A percentile compares a stretch with the other conserved stretches of the same genome.
These are phyloP conservation scores for Lottia gigantea DNA, from an alignment of 2,888 invertebrate species.

Conservation along the genomic window DNA sequence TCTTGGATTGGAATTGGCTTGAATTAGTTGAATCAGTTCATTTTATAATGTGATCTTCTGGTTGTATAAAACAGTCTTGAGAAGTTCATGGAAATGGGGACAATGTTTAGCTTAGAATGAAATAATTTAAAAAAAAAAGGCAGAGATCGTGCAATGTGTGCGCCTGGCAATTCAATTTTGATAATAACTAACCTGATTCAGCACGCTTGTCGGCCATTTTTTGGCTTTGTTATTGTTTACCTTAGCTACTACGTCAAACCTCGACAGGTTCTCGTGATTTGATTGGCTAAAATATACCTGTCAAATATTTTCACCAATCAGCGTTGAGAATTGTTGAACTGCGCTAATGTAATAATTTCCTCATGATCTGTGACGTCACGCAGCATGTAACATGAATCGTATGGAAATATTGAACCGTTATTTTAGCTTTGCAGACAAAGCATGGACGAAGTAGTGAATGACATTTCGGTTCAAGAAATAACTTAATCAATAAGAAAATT, in stretches of 20 bases:
- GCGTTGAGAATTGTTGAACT: background rate
- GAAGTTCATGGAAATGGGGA: background rate
- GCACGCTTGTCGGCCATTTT: constrained; percentile 67
- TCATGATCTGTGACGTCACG: no score
- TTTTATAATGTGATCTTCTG: background rate
- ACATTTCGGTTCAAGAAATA: no score
- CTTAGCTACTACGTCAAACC: constrained; percentile 13
- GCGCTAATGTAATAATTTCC: no score
- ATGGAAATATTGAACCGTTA: no score
- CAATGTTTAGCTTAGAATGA: no score
- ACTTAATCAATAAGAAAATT: no score
- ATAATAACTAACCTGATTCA: constrained; percentile 68
- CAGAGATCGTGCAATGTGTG: background rate
- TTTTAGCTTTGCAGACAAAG: no score
- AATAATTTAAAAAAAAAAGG: no score
- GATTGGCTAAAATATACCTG: constrained; percentile 13
- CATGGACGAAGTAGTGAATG: no score
- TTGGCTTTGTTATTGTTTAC: constrained; percentile 25
- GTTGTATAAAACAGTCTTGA: background rate
- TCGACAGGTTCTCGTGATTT: constrained; percentile 10
- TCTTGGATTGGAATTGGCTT: no score
- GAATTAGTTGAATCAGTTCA: no score
- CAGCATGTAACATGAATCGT: no score
- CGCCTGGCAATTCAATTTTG: constrained; percentile 42
- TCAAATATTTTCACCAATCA: constrained; percentile 13